phyloP scores from a whole-genome alignment of 2,888 invertebrate genomes.

The Stramonita haemastoma region DNA sequence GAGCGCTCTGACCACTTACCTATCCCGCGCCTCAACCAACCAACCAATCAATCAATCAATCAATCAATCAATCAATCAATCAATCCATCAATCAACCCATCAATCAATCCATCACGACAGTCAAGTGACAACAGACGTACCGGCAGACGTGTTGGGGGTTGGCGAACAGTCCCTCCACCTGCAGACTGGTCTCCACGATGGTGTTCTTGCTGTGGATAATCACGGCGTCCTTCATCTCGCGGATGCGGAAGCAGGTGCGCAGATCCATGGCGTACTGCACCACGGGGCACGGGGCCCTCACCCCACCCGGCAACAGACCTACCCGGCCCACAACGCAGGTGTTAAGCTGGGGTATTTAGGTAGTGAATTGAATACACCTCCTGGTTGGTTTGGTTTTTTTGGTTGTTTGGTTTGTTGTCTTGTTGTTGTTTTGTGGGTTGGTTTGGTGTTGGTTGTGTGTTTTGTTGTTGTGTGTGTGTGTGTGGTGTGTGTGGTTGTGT shows the following conservation, averaged over 20 bases:
- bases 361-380: background rate
- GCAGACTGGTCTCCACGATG: conserved; percentile 30
- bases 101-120: background rate
- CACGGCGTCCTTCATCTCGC: background rate
- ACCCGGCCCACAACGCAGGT: background rate
- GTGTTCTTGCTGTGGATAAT: conserved; percentile 14
- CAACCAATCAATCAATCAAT: background rate
- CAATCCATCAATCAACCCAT: background rate
- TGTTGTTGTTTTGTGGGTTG: too few relatives aligned
- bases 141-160: conserved; percentile 11
- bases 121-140: background rate
- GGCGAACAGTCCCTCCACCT: background rate
- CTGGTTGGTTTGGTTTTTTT: too few relatives aligned
- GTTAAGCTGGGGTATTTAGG: background rate
- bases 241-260: conserved; percentile 13
- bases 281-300: background rate
- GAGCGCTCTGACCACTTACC: background rate
- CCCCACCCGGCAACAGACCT: background rate
- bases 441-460: too few relatives aligned
- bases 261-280: conserved; percentile 19
- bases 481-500: too few relatives aligned
- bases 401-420: too few relatives aligned
- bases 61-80: too few relatives aligned
- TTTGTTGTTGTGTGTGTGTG: too few relatives aligned
- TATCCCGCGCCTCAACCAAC: background rate